Conservation (phyloP, 2,888 invertebrate genomes). For the Cryptus viduatorius region DNA sequence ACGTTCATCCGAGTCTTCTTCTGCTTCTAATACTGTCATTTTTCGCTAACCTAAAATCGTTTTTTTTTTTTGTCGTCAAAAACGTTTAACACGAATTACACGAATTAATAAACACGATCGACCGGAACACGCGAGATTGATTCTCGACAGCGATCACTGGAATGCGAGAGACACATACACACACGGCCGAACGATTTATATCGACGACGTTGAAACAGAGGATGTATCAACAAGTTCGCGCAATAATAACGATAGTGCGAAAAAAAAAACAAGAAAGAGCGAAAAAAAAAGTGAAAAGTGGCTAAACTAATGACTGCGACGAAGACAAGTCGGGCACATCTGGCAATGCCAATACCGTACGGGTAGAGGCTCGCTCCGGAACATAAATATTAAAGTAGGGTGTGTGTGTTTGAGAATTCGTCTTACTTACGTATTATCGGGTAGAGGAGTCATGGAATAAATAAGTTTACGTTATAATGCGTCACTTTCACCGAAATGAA, state of each 20-base stretch:
- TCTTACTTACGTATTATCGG: slow-evolving; percentile 79
- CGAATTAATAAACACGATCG: slow-evolving; percentile 3
- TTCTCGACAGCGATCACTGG: not conserved
- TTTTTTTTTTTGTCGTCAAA: not conserved
- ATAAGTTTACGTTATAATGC: slow-evolving; percentile 72
- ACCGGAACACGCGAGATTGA: slow-evolving; percentile 25
- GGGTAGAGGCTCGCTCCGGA: not conserved
- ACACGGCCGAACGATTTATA: not conserved
- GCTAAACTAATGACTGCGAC: not conserved
- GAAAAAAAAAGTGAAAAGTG: not conserved
- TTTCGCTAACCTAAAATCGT: slow-evolving; percentile 84
- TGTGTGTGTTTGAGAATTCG: slow-evolving; percentile 41
- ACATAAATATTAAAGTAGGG: slow-evolving; percentile 30
- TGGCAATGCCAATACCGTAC: slow-evolving; percentile 12
- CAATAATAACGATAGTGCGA: slow-evolving; percentile 14
- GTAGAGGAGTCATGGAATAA: slow-evolving; percentile 81
- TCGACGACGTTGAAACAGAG: not conserved
- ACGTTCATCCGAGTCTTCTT: slow-evolving; percentile 85
- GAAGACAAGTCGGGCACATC: not conserved
- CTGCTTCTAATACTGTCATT: slow-evolving; percentile 86
- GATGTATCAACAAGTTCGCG: slow-evolving; percentile 48
- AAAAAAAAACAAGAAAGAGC: not conserved
- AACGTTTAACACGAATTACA: slow-evolving; percentile 4
- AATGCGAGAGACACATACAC: not conserved
- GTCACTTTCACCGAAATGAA: slow-evolving; percentile 74